Percentiles rank a stretch among this genome's conserved stretches.
These are phyloP conservation scores for Athrips mouffetella DNA, from an alignment of 2,888 invertebrate genomes.

Conservation along the genomic window DNA sequence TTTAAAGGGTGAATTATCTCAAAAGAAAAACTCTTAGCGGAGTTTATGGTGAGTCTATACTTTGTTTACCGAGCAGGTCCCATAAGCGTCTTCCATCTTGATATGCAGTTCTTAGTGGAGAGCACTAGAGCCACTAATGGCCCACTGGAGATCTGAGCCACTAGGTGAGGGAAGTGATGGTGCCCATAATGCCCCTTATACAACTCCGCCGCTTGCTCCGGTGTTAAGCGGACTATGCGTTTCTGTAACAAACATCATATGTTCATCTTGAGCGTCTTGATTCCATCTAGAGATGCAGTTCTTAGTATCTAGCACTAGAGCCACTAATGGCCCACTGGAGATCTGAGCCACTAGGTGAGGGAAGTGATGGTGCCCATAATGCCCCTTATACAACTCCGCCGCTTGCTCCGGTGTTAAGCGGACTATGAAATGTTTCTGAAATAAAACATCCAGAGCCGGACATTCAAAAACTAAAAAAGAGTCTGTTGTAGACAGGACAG, in stretches of 20 bases:
- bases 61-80: conserved; percentile 80
- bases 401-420: conserved; percentile 90
- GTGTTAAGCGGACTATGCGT: conserved; percentile 84
- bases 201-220: conserved; percentile 92
- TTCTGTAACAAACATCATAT: no score
- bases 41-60: no score
- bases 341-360: conserved; percentile 88
- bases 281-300: conserved; percentile 87
- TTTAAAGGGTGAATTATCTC: no score
- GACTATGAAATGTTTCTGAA: conserved; percentile 81
- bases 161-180: conserved; percentile 85
- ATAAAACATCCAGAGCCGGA: not conserved
- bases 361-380: conserved; percentile 85
- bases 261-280: conserved; percentile 81
- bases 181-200: conserved; percentile 86
- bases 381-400: conserved; percentile 88
- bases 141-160: conserved; percentile 88
- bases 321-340: conserved; percentile 86
- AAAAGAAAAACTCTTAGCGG: no score
- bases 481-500: conserved; percentile 28
- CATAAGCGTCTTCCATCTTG: conserved; percentile 84
- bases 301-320: conserved; percentile 82
- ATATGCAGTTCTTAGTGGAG: conserved; percentile 82
- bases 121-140: conserved; percentile 85
- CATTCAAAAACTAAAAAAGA: conserved; percentile 17